Evolutionary conservation across 1,140 invertebrate species (phyloP), one percentile per base, ranked within the genome.

Genomic region (Scaptodrosophila lebanonensis): DNA sequence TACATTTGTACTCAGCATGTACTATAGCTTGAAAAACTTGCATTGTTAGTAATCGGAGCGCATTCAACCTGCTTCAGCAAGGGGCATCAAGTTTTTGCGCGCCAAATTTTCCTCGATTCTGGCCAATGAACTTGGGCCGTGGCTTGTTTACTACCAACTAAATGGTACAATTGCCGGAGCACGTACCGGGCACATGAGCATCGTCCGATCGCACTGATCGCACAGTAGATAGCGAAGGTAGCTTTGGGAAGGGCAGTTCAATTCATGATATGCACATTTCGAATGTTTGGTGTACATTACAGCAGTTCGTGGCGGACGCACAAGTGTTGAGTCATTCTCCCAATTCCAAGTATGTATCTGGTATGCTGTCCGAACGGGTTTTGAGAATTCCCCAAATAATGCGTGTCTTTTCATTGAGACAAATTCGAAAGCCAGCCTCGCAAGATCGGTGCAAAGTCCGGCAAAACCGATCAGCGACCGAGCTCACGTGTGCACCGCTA

Each of bases 301-400:
- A 9, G 32, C 9, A 27, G 20, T 8, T 29, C 29, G 42, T n/a
- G 27, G 22, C 7, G 44, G 13, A 38, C 7, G n/a, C 30, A 44
- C 22, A 42, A 13, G 13, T 50, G 64, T 53, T 67, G 64, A 67
- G 44, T 67, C 64, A 67, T 52, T 48, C 29, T 22, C 13, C 8
- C 3, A 35, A 58, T 9, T 52, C 57, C 43, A 49, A 43, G 57
- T 66, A 62, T 62, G 33, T 15, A 18, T 22, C 29, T 48, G 38
- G 32, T 30, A 42, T 36, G 36, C 30, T 17, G 18, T 42, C 22
- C 16, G 42, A 77, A 79, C 73, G 50, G 69, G 73, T 73, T 77
- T 79, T 9, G 42, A 50, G 75, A 79, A 59, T 77, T 79, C 73
- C 68, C 65, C 60, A 38, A 58, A 76, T 38, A 49, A 58, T 20